Base-by-base conservation (phyloP, 2,888 invertebrate species). In the Tetramorium bicarinatum region DNA sequence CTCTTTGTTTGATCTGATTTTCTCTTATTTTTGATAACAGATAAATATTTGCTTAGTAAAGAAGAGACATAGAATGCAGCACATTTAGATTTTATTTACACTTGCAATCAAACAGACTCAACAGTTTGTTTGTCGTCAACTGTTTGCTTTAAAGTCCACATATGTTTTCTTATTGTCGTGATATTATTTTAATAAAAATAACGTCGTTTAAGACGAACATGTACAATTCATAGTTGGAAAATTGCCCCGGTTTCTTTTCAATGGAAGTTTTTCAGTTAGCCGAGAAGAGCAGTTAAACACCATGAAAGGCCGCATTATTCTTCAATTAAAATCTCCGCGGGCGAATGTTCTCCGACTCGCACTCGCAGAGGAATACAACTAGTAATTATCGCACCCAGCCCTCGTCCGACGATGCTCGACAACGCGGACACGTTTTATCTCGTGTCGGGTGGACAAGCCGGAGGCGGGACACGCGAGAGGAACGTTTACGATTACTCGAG, bases 341-440 rank as follows among this genome's bases (percentile, higher is more conserved):
- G 59, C 59, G 56, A 71, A 79, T 59, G 47, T 47, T 47, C 59
- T 59, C 21, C 59, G 59, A 38, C 79, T 67, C n/a, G 38, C 79
- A 25, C 72, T 71, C 59, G 72, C 25, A 21, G 59, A 71, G 59
- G 38, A 80, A 80, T 80, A 80, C 79, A 80, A 71, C 79, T 69
- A 44, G 79, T 71, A 80, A 80, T 80, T 80, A 80, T 80, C 79
- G 79, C 79, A 29, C 79, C 34, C 79, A 72, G 25, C 83, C 61
- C 83, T 61, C 69, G 64, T 76, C 81, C 52, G 62, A 83, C 74
- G 59, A 76, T 52, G 71, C 79, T n/a, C 54, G 64, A 71, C 84
- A 85, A 85, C 69, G 76, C 85, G 76, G 83, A 75, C 79, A 82
- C 84, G 87, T 85, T 89, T 87, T 83, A 89, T 85, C 85, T 89